A percentile compares a stretch with the other conserved stretches of the same genome.
These are phyloP conservation scores for Euthynnus affinis DNA, from an alignment of 2,797 vertebrate species.

Conservation along the genomic window DNA sequence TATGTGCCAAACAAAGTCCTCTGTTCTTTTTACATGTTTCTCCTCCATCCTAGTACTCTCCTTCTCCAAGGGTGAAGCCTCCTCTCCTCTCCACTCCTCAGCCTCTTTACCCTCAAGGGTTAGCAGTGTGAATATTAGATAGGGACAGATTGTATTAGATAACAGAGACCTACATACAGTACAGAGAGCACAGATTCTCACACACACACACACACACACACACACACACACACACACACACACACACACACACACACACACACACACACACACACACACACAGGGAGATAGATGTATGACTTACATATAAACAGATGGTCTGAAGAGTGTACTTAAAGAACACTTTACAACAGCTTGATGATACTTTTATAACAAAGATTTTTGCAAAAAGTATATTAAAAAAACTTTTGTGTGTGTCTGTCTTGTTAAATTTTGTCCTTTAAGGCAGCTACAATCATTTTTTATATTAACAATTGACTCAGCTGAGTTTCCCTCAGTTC, in stretches of 20 bases:
- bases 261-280: conserved; percentile 25
- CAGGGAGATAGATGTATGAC: conserved; percentile 8
- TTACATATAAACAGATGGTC: conserved; percentile 27
- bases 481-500: too few relatives aligned
- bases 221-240: too few relatives aligned
- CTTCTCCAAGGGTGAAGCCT: neutral
- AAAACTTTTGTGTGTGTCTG: neutral
- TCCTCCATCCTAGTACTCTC: conserved; percentile 4
- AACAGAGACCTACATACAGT: conserved; percentile 67
- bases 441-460: neutral
- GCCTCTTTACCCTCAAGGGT: conserved; percentile 52
- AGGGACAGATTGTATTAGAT: conserved; percentile 80
- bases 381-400: neutral
- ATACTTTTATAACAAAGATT: neutral
- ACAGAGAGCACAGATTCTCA: conserved; percentile 61
- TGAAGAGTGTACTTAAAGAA: conserved; percentile 8
- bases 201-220: conserved; percentile 3
- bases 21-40: conserved; percentile 9
- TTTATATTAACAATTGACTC: neutral
- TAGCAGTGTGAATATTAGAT: conserved; percentile 77
- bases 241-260: too few relatives aligned
- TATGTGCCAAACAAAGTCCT: conserved; percentile 15
- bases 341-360: conserved; percentile 2
- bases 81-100: neutral
- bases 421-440: neutral